Conservation (phyloP, 2,888 invertebrate species). For the Conomelus anceps region DNA sequence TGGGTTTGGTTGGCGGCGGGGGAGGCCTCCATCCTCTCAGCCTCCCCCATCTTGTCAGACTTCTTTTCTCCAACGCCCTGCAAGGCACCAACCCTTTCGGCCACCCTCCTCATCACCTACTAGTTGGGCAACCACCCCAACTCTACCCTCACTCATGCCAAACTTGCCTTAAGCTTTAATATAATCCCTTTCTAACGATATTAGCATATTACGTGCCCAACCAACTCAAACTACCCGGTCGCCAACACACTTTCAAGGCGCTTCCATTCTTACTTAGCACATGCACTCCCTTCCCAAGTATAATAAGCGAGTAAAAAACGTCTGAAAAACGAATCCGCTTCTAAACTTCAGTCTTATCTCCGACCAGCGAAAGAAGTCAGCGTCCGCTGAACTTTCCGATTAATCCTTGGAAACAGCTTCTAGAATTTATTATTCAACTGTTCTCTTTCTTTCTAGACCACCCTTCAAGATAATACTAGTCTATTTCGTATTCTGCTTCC, state of each 20-base stretch:
- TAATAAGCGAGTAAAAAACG: not conserved
- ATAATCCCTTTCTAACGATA: not conserved
- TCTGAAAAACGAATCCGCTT: not conserved
- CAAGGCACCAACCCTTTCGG: not conserved
- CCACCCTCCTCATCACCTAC: not conserved
- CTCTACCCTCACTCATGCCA: not conserved
- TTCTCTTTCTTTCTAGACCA: too few species aligned
- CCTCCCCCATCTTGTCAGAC: not conserved
- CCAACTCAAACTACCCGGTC: not conserved
- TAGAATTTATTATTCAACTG: too few species aligned
- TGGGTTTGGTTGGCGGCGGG: too few species aligned
- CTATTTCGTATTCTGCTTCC: too few species aligned
- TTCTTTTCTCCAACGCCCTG: not conserved
- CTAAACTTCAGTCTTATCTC: not conserved
- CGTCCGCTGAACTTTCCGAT: not conserved
- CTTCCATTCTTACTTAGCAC: not conserved
- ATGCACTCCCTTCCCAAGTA: not conserved
- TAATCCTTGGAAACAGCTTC: not conserved
- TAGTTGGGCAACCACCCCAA: not conserved
- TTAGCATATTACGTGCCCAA: not conserved
- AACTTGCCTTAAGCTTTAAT: not conserved
- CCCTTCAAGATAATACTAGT: too few species aligned
- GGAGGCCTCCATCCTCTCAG: not conserved
- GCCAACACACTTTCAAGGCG: not conserved
- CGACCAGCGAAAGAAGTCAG: not conserved